These are phyloP conservation scores for Conopomorpha cramerella DNA, from an alignment of 1,140 invertebrate genomes.

Conservation along the genomic window DNA sequence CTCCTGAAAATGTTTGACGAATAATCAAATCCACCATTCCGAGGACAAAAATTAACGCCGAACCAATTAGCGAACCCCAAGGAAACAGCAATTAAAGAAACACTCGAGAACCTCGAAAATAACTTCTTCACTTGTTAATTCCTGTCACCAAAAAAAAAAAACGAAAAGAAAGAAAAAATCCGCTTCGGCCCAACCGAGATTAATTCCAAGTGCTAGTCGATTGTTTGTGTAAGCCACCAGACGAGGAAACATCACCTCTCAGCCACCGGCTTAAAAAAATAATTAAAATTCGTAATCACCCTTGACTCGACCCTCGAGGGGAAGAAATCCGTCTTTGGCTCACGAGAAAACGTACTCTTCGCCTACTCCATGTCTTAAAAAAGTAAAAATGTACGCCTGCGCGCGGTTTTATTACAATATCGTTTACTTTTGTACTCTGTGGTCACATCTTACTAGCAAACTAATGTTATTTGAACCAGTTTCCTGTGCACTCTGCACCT, in stretches of 20 bases:
- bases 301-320: constrained; percentile 46
- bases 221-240: constrained; percentile 56
- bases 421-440: too few species aligned
- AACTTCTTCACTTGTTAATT: constrained; percentile 61
- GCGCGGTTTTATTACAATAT: too few species aligned
- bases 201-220: constrained; percentile 58
- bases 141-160: constrained; percentile 55
- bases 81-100: constrained; percentile 55
- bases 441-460: too few species aligned
- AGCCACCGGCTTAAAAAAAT: constrained; percentile 59
- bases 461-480: too few species aligned
- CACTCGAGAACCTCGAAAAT: constrained; percentile 44
- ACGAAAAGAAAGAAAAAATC: too few species aligned
- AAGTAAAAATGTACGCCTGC: too few species aligned
- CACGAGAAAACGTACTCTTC: too few species aligned
- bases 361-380: too few species aligned
- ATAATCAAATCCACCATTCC: constrained; percentile 46
- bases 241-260: constrained; percentile 53
- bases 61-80: constrained; percentile 54
- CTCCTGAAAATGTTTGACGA: constrained; percentile 20
- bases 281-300: constrained; percentile 62
- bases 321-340: constrained; percentile 24
- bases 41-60: too few species aligned
- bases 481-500: too few species aligned
- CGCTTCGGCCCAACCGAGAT: constrained; percentile 42